Percentiles rank a stretch among this genome's conserved stretches.
These are phyloP conservation scores for Trichoplusia ni DNA, from an alignment of 1,140 invertebrate species.

Conservation along the genomic window DNA sequence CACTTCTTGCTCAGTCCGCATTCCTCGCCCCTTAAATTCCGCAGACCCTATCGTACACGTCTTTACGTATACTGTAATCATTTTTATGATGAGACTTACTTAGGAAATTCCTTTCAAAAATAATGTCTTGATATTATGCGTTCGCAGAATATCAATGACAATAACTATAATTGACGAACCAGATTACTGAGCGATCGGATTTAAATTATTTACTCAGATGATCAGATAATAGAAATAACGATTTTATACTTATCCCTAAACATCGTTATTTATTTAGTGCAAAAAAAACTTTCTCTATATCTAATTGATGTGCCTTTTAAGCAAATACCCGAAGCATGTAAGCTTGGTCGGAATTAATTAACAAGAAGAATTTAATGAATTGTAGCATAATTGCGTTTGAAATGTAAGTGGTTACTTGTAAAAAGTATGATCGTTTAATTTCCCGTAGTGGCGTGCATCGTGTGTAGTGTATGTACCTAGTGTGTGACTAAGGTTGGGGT, in stretches of 20 bases:
- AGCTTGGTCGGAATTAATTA: conserved; percentile 8
- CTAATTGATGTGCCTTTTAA: background rate
- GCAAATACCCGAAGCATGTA: no score
- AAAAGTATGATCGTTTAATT: conserved; percentile 22
- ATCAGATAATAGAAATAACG: no score
- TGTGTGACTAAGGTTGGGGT: conserved; percentile 23
- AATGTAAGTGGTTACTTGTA: conserved; percentile 12
- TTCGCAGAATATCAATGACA: no score
- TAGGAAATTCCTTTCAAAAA: background rate
- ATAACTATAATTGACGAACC: no score
- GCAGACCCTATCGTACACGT: conserved; percentile 41
- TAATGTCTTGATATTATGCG: background rate
- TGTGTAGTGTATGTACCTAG: background rate
- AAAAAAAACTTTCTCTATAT: no score
- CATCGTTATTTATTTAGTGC: no score
- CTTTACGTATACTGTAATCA: conserved; percentile 10
- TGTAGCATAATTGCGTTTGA: conserved; percentile 15
- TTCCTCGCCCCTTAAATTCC: conserved; percentile 65
- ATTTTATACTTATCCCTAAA: no score
- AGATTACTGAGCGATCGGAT: no score
- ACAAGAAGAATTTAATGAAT: conserved; percentile 11
- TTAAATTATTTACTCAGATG: no score
- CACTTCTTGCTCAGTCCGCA: conserved; percentile 60
- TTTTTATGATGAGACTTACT: conserved; percentile 4
- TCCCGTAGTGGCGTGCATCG: background rate